These are phyloP conservation scores for Anthopleura sola DNA, from an alignment of 64 coral and sea anemone genomes.

Conservation along the genomic window DNA sequence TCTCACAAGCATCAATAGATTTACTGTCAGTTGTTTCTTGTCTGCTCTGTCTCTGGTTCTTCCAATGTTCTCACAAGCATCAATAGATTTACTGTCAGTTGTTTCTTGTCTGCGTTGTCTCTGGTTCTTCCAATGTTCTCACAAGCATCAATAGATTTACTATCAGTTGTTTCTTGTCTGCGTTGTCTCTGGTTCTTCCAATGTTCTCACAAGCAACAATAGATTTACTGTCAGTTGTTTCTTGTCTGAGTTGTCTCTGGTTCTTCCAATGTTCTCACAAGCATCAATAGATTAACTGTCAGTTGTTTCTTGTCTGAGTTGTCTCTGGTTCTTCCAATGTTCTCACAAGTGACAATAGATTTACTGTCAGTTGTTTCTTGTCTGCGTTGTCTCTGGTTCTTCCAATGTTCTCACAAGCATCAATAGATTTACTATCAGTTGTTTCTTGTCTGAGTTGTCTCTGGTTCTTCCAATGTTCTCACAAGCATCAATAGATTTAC, in stretches of 20 bases:
- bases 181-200: too few relatives aligned
- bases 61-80: background rate
- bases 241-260: background rate
- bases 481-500: background rate
- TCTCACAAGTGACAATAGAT: too few relatives aligned
- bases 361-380: too few relatives aligned
- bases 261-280: background rate
- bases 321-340: too few relatives aligned
- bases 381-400: background rate
- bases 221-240: too few relatives aligned
- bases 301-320: background rate
- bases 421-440: background rate
- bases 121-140: background rate
- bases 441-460: too few relatives aligned
- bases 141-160: background rate
- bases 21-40: background rate
- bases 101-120: too few relatives aligned
- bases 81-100: background rate
- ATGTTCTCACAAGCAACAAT: too few relatives aligned
- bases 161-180: background rate
- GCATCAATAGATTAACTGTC: background rate
- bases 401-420: background rate
- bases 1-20: background rate
- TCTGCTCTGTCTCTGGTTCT: background rate
- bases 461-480: background rate